These are phyloP conservation scores for Candoia aspera DNA, from an alignment of 2,113 vertebrate genomes.

Conservation along the genomic window DNA sequence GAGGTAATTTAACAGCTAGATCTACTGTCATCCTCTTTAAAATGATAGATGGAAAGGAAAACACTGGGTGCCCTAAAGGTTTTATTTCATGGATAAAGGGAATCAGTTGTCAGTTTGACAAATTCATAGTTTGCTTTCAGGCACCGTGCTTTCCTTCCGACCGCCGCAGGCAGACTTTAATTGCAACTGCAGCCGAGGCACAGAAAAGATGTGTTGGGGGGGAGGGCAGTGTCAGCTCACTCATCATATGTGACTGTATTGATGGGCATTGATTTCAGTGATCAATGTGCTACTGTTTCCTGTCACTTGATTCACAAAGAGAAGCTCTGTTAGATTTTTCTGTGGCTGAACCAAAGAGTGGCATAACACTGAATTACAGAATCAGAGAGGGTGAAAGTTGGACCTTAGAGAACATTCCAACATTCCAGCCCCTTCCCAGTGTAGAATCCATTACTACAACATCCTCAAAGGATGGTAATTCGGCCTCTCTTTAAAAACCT, in stretches of 20 bases:
- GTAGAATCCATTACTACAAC: no score
- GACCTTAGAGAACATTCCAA: no score
- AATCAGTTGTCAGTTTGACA: conserved; percentile 6
- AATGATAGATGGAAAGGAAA: neutral
- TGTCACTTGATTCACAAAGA: neutral
- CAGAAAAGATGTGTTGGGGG: neutral
- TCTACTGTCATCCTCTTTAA: neutral
- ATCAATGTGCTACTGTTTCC: neutral
- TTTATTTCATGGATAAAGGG: neutral
- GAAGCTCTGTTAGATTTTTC: neutral
- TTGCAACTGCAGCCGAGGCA: neutral
- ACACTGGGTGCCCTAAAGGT: neutral
- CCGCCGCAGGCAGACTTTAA: neutral
- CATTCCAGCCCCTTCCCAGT: no score
- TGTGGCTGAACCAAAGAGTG: neutral
- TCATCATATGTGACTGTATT: neutral
- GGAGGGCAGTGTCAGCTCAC: neutral
- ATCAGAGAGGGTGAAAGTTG: no score
- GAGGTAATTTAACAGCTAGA: neutral
- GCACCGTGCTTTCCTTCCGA: neutral
- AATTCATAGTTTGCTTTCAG: neutral
- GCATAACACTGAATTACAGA: no score
- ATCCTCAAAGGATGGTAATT: no score
- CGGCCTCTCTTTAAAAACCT: no score
- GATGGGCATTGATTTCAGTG: neutral